A percentile compares a stretch with the other conserved stretches of the same genome.
These are phyloP conservation scores for Heliconius hewitsoni DNA, from an alignment of 1,140 invertebrate species.

Conservation along the genomic window DNA sequence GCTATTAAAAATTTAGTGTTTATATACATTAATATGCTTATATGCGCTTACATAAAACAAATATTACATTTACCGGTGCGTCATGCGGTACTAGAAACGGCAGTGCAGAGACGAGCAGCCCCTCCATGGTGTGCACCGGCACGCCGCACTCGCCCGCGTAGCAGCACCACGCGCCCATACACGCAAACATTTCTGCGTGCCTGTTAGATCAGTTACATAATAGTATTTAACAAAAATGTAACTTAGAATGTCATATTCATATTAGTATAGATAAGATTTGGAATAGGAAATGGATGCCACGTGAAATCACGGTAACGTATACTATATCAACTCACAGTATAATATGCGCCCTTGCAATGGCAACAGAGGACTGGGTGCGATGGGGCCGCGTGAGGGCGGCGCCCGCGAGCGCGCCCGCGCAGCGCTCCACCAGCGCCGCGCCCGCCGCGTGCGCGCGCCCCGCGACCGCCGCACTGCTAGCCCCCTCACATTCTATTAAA, in stretches of 20 bases:
- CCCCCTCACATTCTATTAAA: neutral
- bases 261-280: no score
- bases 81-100: slow-evolving; percentile 72
- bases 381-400: slow-evolving; percentile 63
- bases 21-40: no score
- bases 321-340: slow-evolving; percentile 48
- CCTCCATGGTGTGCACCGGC: slow-evolving; percentile 60
- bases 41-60: neutral
- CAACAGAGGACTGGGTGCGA: slow-evolving; percentile 47
- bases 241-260: no score
- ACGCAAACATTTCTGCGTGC: slow-evolving; percentile 74
- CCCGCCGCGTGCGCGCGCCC: slow-evolving; percentile 43
- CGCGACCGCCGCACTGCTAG: neutral
- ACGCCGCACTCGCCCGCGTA: slow-evolving; percentile 68
- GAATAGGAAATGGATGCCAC: no score
- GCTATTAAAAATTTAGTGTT: no score
- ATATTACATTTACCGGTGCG: slow-evolving; percentile 50
- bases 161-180: slow-evolving; percentile 75
- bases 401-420: slow-evolving; percentile 51
- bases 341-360: slow-evolving; percentile 54
- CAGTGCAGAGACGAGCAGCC: slow-evolving; percentile 61
- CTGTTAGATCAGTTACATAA: slow-evolving; percentile 36
- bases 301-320: no score
- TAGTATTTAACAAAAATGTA: neutral
- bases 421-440: slow-evolving; percentile 54